phyloP scores from a whole-genome alignment of 2,113 vertebrate species.

The Corythornis vintsioides region DNA sequence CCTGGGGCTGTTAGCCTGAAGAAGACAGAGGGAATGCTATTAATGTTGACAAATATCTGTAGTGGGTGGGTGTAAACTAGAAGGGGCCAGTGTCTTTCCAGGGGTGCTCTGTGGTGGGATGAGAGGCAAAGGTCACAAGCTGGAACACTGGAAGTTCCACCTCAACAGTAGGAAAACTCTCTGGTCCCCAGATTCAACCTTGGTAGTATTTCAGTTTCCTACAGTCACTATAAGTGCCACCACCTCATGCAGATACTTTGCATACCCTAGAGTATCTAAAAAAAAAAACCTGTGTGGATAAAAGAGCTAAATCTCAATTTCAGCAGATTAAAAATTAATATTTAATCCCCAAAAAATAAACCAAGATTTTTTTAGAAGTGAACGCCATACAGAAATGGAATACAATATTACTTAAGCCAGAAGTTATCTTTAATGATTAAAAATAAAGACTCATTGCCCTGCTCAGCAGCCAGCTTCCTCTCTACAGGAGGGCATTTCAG shows the following conservation, averaged over 20 bases:
- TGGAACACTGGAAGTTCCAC: no score
- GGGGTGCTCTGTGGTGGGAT: no score
- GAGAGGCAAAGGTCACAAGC: no score
- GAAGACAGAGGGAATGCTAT: no score
- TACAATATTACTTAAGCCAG: background rate
- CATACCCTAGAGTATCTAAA: background rate
- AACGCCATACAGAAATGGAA: background rate
- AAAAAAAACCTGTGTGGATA: background rate
- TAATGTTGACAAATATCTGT: no score
- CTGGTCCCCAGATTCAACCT: background rate
- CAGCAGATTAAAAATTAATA: constrained; percentile 1
- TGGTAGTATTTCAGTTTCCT: background rate
- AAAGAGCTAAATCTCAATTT: background rate
- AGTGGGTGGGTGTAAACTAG: no score
- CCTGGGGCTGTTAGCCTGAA: no score
- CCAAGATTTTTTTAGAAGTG: background rate
- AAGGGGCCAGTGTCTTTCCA: no score
- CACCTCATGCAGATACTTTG: background rate
- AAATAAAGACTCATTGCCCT: background rate
- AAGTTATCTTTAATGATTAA: background rate
- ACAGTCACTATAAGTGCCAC: background rate
- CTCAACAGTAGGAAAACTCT: background rate
- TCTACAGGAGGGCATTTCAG: background rate
- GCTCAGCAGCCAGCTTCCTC: background rate
- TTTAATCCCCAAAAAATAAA: background rate